phyloP scores from a whole-genome alignment of 2,113 vertebrate species.

The Catagonus wagneri region DNA sequence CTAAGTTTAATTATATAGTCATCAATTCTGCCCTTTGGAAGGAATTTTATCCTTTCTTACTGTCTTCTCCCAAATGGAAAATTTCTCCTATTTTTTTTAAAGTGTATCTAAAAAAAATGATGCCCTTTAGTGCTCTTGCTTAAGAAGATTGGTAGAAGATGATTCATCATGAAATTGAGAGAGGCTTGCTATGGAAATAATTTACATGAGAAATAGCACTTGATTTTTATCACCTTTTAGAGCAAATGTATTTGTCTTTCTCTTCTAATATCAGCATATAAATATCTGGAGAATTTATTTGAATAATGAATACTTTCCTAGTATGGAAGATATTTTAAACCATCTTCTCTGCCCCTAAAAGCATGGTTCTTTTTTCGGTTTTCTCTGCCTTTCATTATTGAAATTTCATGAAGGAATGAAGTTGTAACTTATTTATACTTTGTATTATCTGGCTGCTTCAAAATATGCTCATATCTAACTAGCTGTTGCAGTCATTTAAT shows the following conservation, averaged over 20 bases:
- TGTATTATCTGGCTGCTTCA: conserved; percentile 76
- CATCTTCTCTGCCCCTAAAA: conserved; percentile 13
- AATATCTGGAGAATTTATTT: conserved; percentile 24
- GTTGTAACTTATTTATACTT: conserved; percentile 80
- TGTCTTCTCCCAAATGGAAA: conserved; percentile 40
- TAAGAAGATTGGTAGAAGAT: background rate
- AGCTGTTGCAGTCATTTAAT: conserved; percentile 10
- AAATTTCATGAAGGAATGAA: conserved; percentile 82
- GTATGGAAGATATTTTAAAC: background rate
- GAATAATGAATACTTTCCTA: conserved; percentile 22
- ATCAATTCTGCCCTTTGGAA: conserved; percentile 15
- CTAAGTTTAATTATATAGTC: conserved; percentile 16
- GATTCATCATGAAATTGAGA: conserved; percentile 60
- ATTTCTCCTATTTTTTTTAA: conserved; percentile 43
- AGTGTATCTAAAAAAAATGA: background rate
- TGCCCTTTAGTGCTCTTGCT: conserved; percentile 29
- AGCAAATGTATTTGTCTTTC: conserved; percentile 56
- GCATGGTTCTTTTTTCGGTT: conserved; percentile 54
- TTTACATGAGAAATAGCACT: conserved; percentile 59
- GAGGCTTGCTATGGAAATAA: background rate
- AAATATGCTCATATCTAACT: conserved; percentile 63
- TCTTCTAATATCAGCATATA: conserved; percentile 1
- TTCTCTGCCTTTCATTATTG: conserved; percentile 69
- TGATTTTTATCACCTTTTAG: conserved; percentile 50
- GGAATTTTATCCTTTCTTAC: conserved; percentile 46